Evolutionary conservation across 2,113 vertebrate species (phyloP).

Genomic region (Podarcis raffonei): DNA sequence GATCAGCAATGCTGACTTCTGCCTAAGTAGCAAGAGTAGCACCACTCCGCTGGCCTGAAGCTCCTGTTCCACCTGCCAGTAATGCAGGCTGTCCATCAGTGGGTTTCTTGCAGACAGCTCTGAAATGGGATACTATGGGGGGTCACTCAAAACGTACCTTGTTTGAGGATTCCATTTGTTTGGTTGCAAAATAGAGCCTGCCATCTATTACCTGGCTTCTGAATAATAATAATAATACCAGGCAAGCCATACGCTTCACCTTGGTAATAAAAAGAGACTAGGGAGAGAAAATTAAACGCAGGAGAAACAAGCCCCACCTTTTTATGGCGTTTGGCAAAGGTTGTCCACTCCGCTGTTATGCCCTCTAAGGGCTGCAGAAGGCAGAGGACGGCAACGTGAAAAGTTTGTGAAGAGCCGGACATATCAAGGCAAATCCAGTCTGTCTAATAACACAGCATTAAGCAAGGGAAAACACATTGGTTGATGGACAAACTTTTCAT

Average conservation of each 20-base stretch:
- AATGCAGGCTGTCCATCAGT: too few relatives aligned
- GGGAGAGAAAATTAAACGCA: neutral
- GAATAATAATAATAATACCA: neutral
- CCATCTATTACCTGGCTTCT: neutral
- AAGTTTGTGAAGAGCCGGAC: neutral
- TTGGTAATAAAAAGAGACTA: neutral
- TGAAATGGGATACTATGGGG: too few relatives aligned
- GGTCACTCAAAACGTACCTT: too few relatives aligned
- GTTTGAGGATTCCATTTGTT: too few relatives aligned
- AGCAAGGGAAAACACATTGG: neutral
- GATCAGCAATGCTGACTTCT: too few relatives aligned
- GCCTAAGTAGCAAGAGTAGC: too few relatives aligned
- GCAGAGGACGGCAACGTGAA: too few relatives aligned
- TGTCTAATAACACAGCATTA: neutral
- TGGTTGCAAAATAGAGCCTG: neutral
- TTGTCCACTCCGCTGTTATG: neutral
- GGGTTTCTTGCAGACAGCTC: too few relatives aligned
- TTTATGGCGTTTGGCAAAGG: neutral
- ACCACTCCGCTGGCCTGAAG: too few relatives aligned
- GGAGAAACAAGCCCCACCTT: neutral
- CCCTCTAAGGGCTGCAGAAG: neutral
- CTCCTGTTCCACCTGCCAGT: too few relatives aligned
- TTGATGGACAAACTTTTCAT: neutral
- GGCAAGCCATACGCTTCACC: neutral
- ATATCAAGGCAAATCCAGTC: neutral